Conservation (phyloP, 2,888 invertebrate species). For the Tupiocoris notatus region DNA sequence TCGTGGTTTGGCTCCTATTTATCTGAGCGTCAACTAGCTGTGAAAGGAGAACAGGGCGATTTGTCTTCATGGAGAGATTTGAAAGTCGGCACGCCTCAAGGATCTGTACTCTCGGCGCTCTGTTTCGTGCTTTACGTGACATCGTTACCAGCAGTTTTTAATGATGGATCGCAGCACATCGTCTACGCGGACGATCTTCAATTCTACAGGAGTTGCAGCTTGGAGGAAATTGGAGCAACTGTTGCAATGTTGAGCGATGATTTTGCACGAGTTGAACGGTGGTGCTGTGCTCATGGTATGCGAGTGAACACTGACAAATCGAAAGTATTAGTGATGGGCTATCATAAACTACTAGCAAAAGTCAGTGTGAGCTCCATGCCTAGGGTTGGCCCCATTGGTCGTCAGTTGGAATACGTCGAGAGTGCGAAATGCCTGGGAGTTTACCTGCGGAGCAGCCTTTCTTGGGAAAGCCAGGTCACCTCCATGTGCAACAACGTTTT, state of each 20-base stretch:
- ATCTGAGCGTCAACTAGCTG: not conserved
- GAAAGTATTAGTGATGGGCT: not conserved
- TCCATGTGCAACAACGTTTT: not conserved
- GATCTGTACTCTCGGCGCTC: not conserved
- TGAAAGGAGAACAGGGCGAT: not conserved
- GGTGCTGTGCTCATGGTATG: not conserved
- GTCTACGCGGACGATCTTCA: not conserved
- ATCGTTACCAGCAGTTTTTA: not conserved
- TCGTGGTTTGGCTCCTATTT: constrained; percentile 5
- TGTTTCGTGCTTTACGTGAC: not conserved
- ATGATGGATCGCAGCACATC: not conserved
- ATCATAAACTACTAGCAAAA: not conserved
- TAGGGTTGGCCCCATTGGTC: not conserved
- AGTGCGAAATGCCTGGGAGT: not conserved
- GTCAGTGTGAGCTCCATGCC: not conserved
- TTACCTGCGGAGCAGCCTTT: not conserved
- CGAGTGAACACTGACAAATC: not conserved
- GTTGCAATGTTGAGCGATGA: not conserved
- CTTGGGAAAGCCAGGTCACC: not conserved
- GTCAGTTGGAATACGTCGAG: not conserved
- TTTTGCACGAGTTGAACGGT: not conserved
- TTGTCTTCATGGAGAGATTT: not conserved
- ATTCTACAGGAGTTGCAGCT: not conserved
- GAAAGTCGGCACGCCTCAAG: not conserved
- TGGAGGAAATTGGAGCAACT: not conserved